Conservation (phyloP, 2,888 invertebrate species). For the Perdita meconis region DNA sequence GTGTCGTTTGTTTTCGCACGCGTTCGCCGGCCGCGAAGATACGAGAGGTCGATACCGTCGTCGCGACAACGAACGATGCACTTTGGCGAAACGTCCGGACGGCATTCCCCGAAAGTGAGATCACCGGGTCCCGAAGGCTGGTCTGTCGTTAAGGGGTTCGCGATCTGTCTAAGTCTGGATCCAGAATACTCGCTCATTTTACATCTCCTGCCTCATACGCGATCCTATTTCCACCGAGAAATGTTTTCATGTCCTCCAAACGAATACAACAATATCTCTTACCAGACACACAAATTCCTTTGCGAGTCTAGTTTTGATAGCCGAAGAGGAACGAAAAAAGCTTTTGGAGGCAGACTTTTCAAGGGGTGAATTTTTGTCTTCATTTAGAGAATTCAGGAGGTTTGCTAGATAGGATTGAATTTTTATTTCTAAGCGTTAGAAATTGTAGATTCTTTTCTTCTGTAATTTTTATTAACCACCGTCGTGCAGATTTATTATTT, state of each 20-base stretch:
- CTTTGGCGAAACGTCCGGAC: slow-evolving; percentile 80
- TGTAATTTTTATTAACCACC: too few relatives aligned
- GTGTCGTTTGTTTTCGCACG: slow-evolving; percentile 52
- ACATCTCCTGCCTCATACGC: background rate
- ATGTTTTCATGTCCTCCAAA: background rate
- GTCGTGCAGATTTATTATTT: too few relatives aligned
- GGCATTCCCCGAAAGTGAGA: slow-evolving; percentile 82
- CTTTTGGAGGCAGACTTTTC: too few relatives aligned
- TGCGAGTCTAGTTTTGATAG: too few relatives aligned
- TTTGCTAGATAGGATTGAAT: too few relatives aligned
- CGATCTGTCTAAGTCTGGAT: slow-evolving; percentile 28
- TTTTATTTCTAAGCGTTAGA: too few relatives aligned
- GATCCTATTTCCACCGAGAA: background rate
- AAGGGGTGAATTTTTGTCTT: too few relatives aligned
- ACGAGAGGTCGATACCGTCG: slow-evolving; percentile 74
- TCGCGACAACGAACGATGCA: slow-evolving; percentile 77
- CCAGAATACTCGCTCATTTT: background rate
- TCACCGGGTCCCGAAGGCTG: slow-evolving; percentile 74
- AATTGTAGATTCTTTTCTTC: too few relatives aligned
- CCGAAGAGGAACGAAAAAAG: too few relatives aligned
- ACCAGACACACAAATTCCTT: too few relatives aligned
- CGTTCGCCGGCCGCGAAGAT: slow-evolving; percentile 51
- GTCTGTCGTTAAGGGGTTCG: slow-evolving; percentile 26
- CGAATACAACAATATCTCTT: too few relatives aligned
- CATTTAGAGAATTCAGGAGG: too few relatives aligned